phyloP scores from a whole-genome alignment of 2,888 invertebrate species.

The Polyommatus iphigenia region DNA sequence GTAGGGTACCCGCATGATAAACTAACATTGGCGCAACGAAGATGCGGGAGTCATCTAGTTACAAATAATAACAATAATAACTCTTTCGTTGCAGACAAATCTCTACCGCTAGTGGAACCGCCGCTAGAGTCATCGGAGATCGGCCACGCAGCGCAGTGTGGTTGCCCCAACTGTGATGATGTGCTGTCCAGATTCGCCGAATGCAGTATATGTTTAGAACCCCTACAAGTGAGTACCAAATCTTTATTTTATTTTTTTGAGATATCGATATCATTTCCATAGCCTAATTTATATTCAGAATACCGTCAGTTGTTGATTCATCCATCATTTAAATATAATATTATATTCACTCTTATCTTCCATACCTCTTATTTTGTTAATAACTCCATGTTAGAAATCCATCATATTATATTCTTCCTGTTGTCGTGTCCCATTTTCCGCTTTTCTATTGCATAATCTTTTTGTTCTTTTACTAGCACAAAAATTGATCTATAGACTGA shows the following conservation, averaged over 20 bases:
- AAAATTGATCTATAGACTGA: too few species aligned
- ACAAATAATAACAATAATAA: too few species aligned
- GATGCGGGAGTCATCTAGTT: too few species aligned
- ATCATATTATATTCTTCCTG: too few species aligned
- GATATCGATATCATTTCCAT: background rate
- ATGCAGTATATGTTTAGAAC: conserved; percentile 76
- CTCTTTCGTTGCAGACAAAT: conserved; percentile 60
- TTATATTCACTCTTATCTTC: background rate
- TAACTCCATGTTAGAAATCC: too few species aligned
- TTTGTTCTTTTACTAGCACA: too few species aligned
- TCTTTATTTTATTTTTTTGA: background rate
- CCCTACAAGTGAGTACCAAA: conserved; percentile 61
- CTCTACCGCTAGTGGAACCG: conserved; percentile 62
- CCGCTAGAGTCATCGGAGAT: conserved; percentile 56
- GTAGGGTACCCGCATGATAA: too few species aligned
- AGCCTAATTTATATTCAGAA: background rate
- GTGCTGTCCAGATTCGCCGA: conserved; percentile 70
- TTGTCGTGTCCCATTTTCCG: too few species aligned
- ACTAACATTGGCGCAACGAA: too few species aligned
- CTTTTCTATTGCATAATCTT: too few species aligned
- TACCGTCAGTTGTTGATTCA: background rate
- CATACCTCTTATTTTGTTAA: too few species aligned
- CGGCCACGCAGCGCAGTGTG: conserved; percentile 67
- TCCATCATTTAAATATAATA: background rate
- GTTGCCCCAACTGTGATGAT: conserved; percentile 73